These are phyloP conservation scores for Stegodyphus mimosarum DNA, from an alignment of 1,140 invertebrate genomes.

Conservation along the genomic window DNA sequence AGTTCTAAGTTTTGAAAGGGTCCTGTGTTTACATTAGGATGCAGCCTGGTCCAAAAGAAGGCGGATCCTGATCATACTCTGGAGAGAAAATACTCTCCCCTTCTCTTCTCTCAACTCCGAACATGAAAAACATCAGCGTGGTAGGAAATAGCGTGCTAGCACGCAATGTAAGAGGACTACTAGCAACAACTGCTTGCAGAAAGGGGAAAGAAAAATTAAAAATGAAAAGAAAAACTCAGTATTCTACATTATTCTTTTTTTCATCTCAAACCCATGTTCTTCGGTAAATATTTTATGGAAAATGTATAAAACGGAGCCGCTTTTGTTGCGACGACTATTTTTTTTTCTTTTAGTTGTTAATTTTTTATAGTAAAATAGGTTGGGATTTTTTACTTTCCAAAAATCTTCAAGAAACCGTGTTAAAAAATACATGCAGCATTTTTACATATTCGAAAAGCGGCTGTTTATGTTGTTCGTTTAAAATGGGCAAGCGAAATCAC, in stretches of 20 bases:
- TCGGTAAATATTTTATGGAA: slow-evolving; percentile 9
- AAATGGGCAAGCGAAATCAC: neutral
- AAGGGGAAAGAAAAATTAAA: neutral
- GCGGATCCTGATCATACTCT: neutral
- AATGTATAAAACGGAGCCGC: neutral
- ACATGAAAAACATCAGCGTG: neutral
- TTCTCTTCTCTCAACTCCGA: neutral
- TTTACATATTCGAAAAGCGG: neutral
- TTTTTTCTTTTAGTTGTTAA: neutral
- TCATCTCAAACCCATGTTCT: neutral
- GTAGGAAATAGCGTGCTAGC: neutral
- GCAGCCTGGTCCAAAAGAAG: neutral
- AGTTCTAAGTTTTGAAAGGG: neutral
- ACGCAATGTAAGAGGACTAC: slow-evolving; percentile 1
- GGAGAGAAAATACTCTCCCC: neutral
- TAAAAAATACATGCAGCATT: neutral
- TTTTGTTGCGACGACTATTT: neutral
- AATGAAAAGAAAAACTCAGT: neutral
- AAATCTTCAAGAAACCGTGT: neutral
- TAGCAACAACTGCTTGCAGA: neutral
- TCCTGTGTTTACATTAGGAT: slow-evolving; percentile 23
- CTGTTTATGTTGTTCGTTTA: neutral
- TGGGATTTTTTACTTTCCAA: neutral
- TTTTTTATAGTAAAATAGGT: neutral
- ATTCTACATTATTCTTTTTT: neutral